Percentiles rank a stretch among this genome's conserved stretches.
Conservation (phyloP, 2,113 vertebrate genomes). For the Origma solitaria region DNA sequence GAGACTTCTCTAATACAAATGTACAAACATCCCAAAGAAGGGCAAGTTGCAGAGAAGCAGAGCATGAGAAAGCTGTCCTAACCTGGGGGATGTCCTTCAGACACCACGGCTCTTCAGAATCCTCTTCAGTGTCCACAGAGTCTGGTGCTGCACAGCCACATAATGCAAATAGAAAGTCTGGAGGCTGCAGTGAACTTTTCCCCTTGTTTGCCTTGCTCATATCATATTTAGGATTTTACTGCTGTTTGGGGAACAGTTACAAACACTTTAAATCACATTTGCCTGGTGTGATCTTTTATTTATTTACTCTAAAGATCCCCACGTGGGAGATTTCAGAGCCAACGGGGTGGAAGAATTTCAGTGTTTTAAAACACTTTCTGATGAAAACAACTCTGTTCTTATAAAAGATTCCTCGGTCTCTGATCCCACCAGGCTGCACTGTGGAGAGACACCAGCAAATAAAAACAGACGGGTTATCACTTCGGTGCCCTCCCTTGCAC, state of each 20-base stretch:
- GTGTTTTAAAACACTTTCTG: not conserved
- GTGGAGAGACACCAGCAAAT: not conserved
- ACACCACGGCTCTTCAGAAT: not conserved
- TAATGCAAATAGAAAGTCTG: not conserved
- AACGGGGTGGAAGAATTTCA: not conserved
- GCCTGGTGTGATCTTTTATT: constrained; percentile 30
- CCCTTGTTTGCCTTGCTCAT: not conserved
- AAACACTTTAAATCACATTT: constrained; percentile 38
- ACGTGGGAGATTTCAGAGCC: not conserved
- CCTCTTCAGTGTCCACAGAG: not conserved
- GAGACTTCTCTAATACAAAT: not conserved
- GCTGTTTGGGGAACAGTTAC: not conserved
- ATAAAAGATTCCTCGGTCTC: not conserved
- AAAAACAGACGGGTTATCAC: not conserved
- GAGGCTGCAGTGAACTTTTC: not conserved
- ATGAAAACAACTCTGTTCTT: not conserved
- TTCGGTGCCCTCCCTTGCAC: not conserved
- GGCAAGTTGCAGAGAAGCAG: not conserved
- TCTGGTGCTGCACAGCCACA: not conserved
- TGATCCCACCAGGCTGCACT: not conserved
- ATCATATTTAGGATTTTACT: constrained; percentile 33
- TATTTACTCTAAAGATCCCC: constrained; percentile 32
- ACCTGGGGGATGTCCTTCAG: fast-evolving
- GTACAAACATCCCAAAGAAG: fast-evolving
- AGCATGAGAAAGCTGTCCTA: not conserved